Evolutionary conservation across 2,797 vertebrate species (phyloP).

Genomic region (Lerista edwardsae): DNA sequence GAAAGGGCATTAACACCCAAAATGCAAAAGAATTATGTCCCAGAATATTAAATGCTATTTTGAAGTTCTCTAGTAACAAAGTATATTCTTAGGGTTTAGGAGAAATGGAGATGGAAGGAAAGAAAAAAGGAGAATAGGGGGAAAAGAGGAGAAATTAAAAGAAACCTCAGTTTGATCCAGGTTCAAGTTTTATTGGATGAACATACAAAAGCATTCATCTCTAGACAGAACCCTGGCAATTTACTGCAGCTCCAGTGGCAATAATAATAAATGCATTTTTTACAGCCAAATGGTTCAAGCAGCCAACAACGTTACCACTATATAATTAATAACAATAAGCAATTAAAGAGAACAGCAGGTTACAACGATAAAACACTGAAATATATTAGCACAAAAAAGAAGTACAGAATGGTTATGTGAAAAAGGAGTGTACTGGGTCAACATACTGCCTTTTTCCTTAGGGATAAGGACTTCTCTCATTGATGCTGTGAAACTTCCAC

Average conservation of each 20-base stretch:
- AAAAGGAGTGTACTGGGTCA: conserved; percentile 57
- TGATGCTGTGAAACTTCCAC: background rate
- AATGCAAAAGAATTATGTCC: background rate
- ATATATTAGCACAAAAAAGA: conserved; percentile 66
- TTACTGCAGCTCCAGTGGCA: conserved; percentile 65
- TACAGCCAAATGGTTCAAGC: conserved; percentile 70
- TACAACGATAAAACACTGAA: conserved; percentile 71
- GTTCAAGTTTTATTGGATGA: conserved; percentile 64
- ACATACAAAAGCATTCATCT: conserved; percentile 61
- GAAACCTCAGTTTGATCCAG: conserved; percentile 53
- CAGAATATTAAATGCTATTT: background rate
- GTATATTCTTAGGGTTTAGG: background rate
- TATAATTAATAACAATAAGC: conserved; percentile 79
- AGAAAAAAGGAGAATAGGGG: background rate
- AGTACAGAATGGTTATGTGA: conserved; percentile 49
- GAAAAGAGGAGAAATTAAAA: background rate
- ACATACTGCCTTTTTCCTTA: conserved; percentile 43
- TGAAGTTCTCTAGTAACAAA: background rate
- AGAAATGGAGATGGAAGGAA: background rate
- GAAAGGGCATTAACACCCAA: background rate
- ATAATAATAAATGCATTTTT: conserved; percentile 74
- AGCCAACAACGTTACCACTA: conserved; percentile 65
- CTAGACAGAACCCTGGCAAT: conserved; percentile 62
- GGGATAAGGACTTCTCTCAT: conserved; percentile 49
- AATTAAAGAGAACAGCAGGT: conserved; percentile 77